Conservation (phyloP, 2,113 vertebrate genomes). For the Mormyrus lacerda region DNA sequence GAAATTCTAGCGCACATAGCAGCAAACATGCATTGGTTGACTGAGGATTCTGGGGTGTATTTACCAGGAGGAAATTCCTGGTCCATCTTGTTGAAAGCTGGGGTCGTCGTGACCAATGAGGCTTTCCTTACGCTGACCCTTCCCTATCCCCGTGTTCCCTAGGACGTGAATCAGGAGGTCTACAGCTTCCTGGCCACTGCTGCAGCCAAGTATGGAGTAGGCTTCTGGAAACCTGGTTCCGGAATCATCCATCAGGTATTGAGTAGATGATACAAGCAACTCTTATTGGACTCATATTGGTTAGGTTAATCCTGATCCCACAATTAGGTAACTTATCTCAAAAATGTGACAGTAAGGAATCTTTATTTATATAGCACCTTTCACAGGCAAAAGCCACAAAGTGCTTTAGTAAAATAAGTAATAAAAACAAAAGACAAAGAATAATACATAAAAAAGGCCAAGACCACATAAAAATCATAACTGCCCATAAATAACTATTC, state of each 20-base stretch:
- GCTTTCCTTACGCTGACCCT: not conserved
- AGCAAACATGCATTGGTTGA: not conserved
- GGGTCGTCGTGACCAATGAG: not conserved
- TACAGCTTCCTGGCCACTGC: slow-evolving; percentile 87
- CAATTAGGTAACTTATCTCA: not conserved
- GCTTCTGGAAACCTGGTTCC: slow-evolving; percentile 96
- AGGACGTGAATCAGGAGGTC: slow-evolving; percentile 92
- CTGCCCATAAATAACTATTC: no score
- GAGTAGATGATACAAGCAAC: not conserved
- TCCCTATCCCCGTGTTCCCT: not conserved
- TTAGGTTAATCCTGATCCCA: not conserved
- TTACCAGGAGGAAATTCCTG: not conserved
- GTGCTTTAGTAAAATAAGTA: no score
- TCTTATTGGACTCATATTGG: not conserved
- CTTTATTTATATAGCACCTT: no score
- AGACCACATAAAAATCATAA: no score
- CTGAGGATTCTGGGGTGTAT: not conserved
- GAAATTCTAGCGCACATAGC: not conserved
- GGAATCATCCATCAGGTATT: slow-evolving; percentile 96
- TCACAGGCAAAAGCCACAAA: no score
- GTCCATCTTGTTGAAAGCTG: not conserved
- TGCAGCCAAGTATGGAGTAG: slow-evolving; percentile 90
- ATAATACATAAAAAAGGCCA: no score
- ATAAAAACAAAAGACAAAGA: no score
- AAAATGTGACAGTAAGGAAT: not conserved